Base-by-base conservation (phyloP, 2,888 invertebrate species). In the Noctua janthe region DNA sequence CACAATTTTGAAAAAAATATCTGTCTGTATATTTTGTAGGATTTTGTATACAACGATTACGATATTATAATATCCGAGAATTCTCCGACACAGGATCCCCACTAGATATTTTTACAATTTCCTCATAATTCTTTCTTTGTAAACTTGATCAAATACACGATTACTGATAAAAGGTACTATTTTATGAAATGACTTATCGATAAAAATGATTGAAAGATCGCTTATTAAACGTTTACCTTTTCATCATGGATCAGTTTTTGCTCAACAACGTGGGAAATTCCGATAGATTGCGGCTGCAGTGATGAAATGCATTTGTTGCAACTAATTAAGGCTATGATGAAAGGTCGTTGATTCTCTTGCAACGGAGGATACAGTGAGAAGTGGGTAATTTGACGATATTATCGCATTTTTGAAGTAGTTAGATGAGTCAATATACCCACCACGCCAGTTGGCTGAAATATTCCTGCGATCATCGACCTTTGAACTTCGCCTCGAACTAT, bases 241-340 rank as follows among this genome's bases (percentile, higher is more conserved):
- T 29, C 29, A 69, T 64, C 59, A 62, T 23, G 82, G 43, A 66
- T 69, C 47, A 54, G 54, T 74, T 76, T 75, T 77, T 80, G 15
- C 64, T 70, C n/a, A 78, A 64, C 56, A 70, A 51, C 71, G 67
- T 86, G 86, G 74, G 82, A 77, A 81, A 76, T 78, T 67, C 86
- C 78, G 15, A 85, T 76, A 20, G 51, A 85, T 85, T 81, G 62
- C 49, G 47, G 54, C 64, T 71, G 23, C 64, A 71, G 67, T 71
- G 49, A 66, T 67, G 39, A 66, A 67, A 49, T 49, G 67, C 62
- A 62, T 20, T 54, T 71, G 10, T 49, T 74, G 64, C 23, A 66
- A 54, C 35, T 43, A 15, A 29, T 11, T 67, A 13, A 47, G 49
- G 29, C 5, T 78, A n/a, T 78, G 71, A 76, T 67, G 76, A 82